Evolutionary conservation across 2,888 invertebrate genomes (phyloP).

Genomic region (Amorpha juglandis): DNA sequence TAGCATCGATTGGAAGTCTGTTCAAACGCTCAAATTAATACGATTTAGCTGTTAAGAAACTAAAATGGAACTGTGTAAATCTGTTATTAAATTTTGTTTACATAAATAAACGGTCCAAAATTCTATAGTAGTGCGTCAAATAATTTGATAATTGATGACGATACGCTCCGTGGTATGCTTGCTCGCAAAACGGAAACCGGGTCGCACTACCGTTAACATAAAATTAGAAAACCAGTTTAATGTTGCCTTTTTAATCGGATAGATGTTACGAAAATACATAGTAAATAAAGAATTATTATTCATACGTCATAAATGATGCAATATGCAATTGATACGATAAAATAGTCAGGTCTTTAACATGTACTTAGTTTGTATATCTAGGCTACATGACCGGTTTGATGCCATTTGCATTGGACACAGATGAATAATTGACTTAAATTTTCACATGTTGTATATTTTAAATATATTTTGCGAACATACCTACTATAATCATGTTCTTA

Average conservation of each 20-base stretch:
- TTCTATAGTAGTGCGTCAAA: slow-evolving; percentile 63
- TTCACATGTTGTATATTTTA: no score
- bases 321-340: neutral
- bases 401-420: neutral
- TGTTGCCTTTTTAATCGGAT: slow-evolving; percentile 44
- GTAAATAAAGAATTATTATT: neutral
- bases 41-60: neutral
- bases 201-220: slow-evolving; percentile 74
- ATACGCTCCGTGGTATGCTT: slow-evolving; percentile 67
- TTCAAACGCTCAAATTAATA: no score
- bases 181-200: slow-evolving; percentile 71
- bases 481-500: neutral
- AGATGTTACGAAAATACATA: slow-evolving; percentile 34
- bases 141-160: slow-evolving; percentile 76
- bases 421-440: no score
- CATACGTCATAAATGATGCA: neutral
- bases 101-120: neutral
- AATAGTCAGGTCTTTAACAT: neutral
- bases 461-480: no score
- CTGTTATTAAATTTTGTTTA: no score
- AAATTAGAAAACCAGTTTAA: slow-evolving; percentile 70
- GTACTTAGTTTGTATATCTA: neutral
- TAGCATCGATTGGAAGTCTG: no score
- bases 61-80: neutral
- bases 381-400: neutral